A percentile compares a stretch with the other conserved stretches of the same genome.
Conservation (phyloP, 2,797 vertebrate genomes). For the Eremophila alpestris region DNA sequence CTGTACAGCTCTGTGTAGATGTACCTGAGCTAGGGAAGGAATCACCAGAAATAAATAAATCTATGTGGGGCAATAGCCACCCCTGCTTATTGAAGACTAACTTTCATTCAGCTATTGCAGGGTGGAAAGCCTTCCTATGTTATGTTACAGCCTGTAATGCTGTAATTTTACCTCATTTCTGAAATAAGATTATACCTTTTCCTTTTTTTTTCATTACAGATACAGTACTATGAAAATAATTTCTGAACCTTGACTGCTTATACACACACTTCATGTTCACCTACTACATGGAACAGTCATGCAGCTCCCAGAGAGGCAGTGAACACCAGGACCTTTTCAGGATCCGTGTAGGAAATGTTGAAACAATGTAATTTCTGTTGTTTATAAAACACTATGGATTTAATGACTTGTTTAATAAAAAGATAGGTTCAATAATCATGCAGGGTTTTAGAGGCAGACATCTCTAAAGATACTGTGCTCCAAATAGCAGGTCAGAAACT, state of each 20-base stretch:
- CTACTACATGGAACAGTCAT: neutral
- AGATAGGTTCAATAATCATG: neutral
- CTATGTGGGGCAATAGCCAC: neutral
- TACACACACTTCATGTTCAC: neutral
- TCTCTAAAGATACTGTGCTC: neutral
- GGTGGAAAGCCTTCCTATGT: neutral
- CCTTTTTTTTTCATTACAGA: neutral
- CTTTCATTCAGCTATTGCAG: neutral
- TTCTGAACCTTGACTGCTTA: neutral
- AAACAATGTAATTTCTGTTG: neutral
- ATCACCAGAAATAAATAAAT: neutral
- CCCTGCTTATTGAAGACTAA: neutral
- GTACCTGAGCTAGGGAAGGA: neutral
- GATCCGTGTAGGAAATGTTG: neutral
- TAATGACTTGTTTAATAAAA: conserved; percentile 31
- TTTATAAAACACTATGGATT: neutral
- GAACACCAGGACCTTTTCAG: neutral
- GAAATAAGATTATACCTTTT: neutral
- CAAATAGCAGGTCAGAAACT: neutral
- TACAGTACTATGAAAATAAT: neutral
- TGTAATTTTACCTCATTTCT: conserved; percentile 10
- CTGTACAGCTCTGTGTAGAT: neutral
- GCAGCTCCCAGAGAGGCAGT: neutral
- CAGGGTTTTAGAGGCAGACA: neutral
- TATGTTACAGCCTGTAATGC: neutral